A percentile compares a stretch with the other conserved stretches of the same genome.
Conservation (phyloP, 2,797 vertebrate species). For the Gallirallus australis region DNA sequence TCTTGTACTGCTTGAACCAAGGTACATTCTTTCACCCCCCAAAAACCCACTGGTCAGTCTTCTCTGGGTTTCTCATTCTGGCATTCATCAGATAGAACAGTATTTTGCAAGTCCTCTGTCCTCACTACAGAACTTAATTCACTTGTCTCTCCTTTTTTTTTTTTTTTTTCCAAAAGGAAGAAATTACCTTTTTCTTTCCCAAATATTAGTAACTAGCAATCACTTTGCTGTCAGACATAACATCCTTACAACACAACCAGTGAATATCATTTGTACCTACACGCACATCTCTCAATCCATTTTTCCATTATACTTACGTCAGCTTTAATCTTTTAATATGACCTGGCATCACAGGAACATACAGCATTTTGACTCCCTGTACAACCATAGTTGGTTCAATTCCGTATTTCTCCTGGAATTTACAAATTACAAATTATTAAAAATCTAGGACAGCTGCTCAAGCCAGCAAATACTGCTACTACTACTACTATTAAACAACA, state of each 20-base stretch:
- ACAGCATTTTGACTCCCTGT: slow-evolving; percentile 99
- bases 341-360: slow-evolving; percentile 97
- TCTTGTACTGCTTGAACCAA: neutral
- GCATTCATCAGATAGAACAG: neutral
- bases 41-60: neutral
- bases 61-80: neutral
- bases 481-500: neutral
- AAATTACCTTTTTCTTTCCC: neutral
- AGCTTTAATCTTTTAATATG: slow-evolving; percentile 96
- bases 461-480: neutral
- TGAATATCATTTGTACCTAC: neutral
- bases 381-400: slow-evolving; percentile 99
- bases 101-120: neutral
- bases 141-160: neutral
- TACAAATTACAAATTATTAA: slow-evolving; percentile 8
- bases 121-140: neutral
- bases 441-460: neutral
- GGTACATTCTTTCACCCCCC: neutral
- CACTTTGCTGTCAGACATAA: neutral
- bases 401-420: slow-evolving; percentile 92
- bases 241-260: neutral
- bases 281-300: neutral
- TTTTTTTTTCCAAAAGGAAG: neutral
- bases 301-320: slow-evolving; percentile 85
- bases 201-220: neutral